Conservation (phyloP, 92 coral and sea anemone species). For the Porites divaricata region DNA sequence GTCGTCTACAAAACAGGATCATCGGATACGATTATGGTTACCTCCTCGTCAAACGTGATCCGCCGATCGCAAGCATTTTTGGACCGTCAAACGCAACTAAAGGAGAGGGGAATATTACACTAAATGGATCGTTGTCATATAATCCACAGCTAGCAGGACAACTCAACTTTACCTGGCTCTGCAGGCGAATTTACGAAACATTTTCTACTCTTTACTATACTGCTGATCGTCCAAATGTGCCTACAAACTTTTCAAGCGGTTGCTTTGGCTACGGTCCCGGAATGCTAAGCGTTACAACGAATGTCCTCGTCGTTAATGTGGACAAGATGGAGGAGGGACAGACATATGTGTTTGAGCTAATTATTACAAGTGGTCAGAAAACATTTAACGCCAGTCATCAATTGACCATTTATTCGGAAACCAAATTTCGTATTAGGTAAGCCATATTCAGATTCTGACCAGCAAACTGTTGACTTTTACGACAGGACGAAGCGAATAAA, state of each 20-base stretch:
- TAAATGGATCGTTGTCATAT: constrained; percentile 12
- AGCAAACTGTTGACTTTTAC: neutral
- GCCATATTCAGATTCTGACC: neutral
- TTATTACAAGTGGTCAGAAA: neutral
- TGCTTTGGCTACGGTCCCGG: constrained; percentile 63
- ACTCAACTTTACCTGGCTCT: constrained; percentile 39
- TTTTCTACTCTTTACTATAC: neutral
- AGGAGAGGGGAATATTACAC: constrained; percentile 35
- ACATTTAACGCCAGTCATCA: neutral
- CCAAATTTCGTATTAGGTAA: neutral
- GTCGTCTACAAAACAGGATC: neutral
- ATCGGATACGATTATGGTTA: constrained; percentile 47
- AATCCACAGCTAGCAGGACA: neutral
- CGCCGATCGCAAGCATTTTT: constrained; percentile 18
- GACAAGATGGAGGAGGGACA: constrained; percentile 31
- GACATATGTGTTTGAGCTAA: constrained; percentile 4
- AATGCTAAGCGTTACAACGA: constrained; percentile 13
- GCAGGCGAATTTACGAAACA: constrained; percentile 38
- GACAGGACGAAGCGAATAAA: no score
- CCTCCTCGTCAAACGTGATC: neutral
- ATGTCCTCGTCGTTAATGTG: constrained; percentile 16
- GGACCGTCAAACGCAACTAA: constrained; percentile 20
- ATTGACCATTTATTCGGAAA: neutral
- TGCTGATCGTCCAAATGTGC: constrained; percentile 16
- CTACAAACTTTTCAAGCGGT: constrained; percentile 19